phyloP scores from a whole-genome alignment of 2,113 vertebrate species.

The Paradoxurus hermaphroditus region DNA sequence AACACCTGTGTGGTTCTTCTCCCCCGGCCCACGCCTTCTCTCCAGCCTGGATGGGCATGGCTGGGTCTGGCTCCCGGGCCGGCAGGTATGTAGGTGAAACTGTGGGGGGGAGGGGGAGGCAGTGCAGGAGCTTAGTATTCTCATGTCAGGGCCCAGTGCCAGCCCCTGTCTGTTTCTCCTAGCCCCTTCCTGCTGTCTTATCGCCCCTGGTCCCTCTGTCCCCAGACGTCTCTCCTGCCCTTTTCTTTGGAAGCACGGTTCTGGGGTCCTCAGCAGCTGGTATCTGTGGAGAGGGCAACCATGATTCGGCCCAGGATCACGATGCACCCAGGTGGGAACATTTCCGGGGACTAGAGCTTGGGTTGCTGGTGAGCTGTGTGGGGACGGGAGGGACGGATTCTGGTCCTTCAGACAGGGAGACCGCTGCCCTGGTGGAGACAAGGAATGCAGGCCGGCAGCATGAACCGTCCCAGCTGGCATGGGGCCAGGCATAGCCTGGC shows the following conservation, averaged over 20 bases:
- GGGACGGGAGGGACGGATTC: neutral
- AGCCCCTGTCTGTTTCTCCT: neutral
- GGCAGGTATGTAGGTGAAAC: slow-evolving; percentile 30
- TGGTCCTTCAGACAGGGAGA: neutral
- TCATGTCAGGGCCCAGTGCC: neutral
- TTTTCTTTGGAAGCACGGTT: neutral
- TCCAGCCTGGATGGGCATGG: neutral
- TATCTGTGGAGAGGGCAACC: neutral
- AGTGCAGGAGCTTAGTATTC: neutral
- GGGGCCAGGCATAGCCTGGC: neutral
- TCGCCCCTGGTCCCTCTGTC: accelerated
- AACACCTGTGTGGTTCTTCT: slow-evolving; percentile 41
- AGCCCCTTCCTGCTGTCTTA: neutral
- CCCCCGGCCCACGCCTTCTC: neutral
- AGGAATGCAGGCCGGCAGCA: neutral
- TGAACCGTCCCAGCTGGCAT: neutral
- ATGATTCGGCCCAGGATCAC: neutral
- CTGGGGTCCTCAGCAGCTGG: neutral
- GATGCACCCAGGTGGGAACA: neutral
- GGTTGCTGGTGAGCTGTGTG: neutral
- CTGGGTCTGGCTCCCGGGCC: neutral
- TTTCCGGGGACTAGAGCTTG: neutral
- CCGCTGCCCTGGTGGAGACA: neutral
- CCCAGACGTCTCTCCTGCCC: neutral
- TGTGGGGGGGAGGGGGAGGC: too few species aligned